Percentiles rank a stretch among this genome's conserved stretches.
Conservation (phyloP, 2,888 invertebrate species). For the Theretra japonica region DNA sequence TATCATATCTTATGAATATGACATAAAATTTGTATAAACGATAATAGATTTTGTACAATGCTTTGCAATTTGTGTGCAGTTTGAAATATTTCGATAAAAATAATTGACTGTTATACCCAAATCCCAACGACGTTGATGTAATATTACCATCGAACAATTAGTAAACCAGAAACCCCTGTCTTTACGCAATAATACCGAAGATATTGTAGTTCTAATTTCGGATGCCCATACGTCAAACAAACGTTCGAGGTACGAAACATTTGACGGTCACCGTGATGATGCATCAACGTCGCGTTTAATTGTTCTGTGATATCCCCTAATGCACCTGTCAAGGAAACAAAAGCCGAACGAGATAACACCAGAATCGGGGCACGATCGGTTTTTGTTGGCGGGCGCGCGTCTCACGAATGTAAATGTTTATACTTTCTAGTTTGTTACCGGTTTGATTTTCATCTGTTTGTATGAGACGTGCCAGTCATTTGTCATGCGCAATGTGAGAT, state of each 20-base stretch:
- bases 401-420: conserved; percentile 82
- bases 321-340: conserved; percentile 85
- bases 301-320: conserved; percentile 82
- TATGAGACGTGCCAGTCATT: conserved; percentile 78
- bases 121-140: not conserved
- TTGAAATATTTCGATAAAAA: too few relatives aligned
- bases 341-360: conserved; percentile 75
- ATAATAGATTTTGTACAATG: not conserved
- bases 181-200: not conserved
- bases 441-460: conserved; percentile 68
- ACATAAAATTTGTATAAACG: not conserved
- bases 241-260: conserved; percentile 37
- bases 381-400: conserved; percentile 57
- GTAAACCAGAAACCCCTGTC: not conserved
- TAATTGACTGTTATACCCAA: too few relatives aligned
- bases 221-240: conserved; percentile 15
- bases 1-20: not conserved
- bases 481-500: conserved; percentile 54
- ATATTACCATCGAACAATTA: not conserved
- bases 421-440: conserved; percentile 72
- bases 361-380: conserved; percentile 76
- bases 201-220: conserved; percentile 8
- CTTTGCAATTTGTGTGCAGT: too few relatives aligned
- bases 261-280: conserved; percentile 69
- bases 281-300: conserved; percentile 81